These are phyloP conservation scores for Orthonevra nobilis DNA, from an alignment of 2,888 invertebrate species.

Conservation along the genomic window DNA sequence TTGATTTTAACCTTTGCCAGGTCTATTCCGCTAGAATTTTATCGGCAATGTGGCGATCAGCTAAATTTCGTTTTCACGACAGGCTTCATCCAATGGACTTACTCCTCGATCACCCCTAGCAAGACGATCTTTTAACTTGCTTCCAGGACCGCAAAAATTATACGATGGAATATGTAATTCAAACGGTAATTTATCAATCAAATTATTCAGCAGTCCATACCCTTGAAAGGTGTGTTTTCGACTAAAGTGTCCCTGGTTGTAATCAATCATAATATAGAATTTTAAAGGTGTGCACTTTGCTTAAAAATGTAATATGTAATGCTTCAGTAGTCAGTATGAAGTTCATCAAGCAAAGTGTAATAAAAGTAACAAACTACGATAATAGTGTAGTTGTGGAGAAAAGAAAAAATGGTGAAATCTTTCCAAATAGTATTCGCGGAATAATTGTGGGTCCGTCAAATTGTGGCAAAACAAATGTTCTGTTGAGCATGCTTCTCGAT, in stretches of 20 bases:
- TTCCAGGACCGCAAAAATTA: constrained; percentile 74
- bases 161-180: constrained; percentile 72
- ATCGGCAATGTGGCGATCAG: constrained; percentile 6
- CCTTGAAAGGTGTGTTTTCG: constrained; percentile 4
- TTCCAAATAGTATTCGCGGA: constrained; percentile 1
- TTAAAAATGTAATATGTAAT: too few relatives aligned
- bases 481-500: too few relatives aligned
- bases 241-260: neutral
- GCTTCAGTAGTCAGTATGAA: neutral
- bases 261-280: neutral
- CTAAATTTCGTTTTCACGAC: constrained; percentile 53
- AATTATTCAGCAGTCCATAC: constrained; percentile 41
- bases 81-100: constrained; percentile 72
- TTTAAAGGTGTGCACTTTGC: too few relatives aligned
- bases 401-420: neutral
- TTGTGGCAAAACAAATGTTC: constrained; percentile 10
- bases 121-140: constrained; percentile 72
- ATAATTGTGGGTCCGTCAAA: neutral
- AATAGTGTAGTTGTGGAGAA: neutral
- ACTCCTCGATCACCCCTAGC: constrained; percentile 71
- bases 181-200: constrained; percentile 70
- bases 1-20: constrained; percentile 48
- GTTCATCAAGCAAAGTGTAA: neutral
- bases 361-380: neutral
- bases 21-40: constrained; percentile 42